Evolutionary conservation across 1,140 invertebrate species (phyloP).

Genomic region (Xylocopa sonorina): DNA sequence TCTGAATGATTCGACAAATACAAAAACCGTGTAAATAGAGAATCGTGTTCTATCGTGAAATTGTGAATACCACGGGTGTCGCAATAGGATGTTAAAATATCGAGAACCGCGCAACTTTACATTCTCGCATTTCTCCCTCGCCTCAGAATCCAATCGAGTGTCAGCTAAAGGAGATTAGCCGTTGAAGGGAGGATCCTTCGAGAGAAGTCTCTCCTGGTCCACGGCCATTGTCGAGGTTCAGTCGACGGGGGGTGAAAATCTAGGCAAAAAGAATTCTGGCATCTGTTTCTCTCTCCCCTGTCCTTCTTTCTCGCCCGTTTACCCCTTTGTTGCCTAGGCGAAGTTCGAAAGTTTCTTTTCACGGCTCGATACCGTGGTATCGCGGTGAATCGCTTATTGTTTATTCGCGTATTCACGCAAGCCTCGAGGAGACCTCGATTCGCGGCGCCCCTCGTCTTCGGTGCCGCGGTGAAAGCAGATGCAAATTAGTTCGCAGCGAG

Average conservation of each 20-base stretch:
- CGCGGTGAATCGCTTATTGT: slow-evolving; percentile 7
- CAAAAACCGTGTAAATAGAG: too few species aligned
- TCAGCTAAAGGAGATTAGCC: slow-evolving; percentile 51
- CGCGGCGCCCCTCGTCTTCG: background rate
- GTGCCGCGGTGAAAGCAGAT: background rate
- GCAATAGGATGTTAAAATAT: too few species aligned
- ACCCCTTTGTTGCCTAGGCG: slow-evolving; percentile 14
- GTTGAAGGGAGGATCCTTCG: slow-evolving; percentile 16
- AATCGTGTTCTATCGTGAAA: too few species aligned
- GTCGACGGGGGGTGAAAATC: slow-evolving; percentile 54
- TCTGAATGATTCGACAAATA: too few species aligned
- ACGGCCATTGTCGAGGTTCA: slow-evolving; percentile 52
- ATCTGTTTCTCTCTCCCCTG: slow-evolving; percentile 60
- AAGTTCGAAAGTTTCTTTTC: slow-evolving; percentile 36
- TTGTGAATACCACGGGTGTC: too few species aligned
- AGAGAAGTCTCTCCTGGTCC: slow-evolving; percentile 23
- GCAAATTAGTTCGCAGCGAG: slow-evolving; percentile 37
- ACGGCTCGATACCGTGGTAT: slow-evolving; percentile 21
- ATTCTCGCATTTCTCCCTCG: slow-evolving; percentile 9
- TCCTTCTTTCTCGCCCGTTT: slow-evolving; percentile 30
- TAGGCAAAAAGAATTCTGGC: slow-evolving; percentile 54
- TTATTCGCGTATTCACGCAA: slow-evolving; percentile 20
- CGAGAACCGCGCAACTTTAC: background rate
- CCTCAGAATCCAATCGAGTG: slow-evolving; percentile 25
- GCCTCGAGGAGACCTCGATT: background rate